Conservation (phyloP, 2,888 invertebrate genomes). For the Drosophila sordidula region DNA sequence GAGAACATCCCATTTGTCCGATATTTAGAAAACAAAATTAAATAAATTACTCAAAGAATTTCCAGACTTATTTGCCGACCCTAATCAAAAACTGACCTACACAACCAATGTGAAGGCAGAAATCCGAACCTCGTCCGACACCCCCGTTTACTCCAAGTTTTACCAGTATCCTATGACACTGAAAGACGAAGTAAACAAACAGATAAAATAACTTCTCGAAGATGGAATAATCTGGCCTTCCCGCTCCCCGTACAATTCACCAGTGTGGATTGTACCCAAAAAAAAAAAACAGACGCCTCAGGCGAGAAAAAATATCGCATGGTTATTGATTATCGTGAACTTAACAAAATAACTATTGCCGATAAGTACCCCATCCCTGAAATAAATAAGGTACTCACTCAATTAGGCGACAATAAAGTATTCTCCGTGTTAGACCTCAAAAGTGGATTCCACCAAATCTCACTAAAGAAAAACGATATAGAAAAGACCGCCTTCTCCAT, state of each 20-base stretch:
- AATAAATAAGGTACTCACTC: background rate
- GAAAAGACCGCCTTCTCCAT: constrained; percentile 32
- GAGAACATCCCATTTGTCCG: background rate
- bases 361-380: background rate
- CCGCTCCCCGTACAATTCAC: background rate
- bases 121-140: too few species aligned
- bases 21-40: background rate
- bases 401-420: background rate
- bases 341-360: background rate
- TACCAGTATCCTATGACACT: too few species aligned
- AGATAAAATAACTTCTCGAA: background rate
- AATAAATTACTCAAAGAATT: background rate
- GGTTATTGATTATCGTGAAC: background rate
- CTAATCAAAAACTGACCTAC: too few species aligned
- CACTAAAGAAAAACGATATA: constrained; percentile 12
- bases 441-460: constrained; percentile 16
- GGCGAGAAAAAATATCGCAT: background rate
- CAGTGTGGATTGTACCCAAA: too few species aligned
- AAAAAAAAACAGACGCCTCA: background rate
- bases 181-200: background rate
- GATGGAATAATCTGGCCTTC: background rate
- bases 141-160: too few species aligned
- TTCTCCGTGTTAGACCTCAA: background rate
- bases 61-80: too few species aligned
- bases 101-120: too few species aligned